phyloP scores from a whole-genome alignment of 2,113 vertebrate genomes.

The Clarias macrocephalus region DNA sequence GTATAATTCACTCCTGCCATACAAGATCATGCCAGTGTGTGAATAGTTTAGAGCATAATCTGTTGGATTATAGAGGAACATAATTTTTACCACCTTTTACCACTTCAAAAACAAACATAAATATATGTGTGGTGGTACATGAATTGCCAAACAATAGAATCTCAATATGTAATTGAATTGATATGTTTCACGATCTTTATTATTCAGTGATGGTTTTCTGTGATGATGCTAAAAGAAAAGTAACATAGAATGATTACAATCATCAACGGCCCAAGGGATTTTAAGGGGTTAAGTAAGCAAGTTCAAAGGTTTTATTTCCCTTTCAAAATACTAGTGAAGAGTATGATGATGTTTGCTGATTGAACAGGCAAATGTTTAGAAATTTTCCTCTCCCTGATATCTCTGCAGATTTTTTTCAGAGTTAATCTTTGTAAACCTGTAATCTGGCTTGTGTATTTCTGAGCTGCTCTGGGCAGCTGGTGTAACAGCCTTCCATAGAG shows the following conservation, averaged over 20 bases:
- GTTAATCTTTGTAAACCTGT: slow-evolving; percentile 60
- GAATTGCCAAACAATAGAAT: no score
- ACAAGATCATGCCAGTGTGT: no score
- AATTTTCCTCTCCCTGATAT: slow-evolving; percentile 42
- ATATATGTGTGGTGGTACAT: no score
- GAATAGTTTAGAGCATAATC: no score
- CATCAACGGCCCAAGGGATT: no score
- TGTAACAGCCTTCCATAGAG: neutral
- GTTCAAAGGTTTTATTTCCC: neutral
- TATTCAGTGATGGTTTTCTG: neutral
- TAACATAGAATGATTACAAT: neutral
- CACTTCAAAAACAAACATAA: no score
- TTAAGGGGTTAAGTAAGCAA: neutral
- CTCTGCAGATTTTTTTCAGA: slow-evolving; percentile 57
- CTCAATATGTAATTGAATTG: no score
- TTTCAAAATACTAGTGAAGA: neutral
- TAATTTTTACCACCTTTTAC: no score
- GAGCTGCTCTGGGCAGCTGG: slow-evolving; percentile 16
- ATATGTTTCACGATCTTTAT: no score
- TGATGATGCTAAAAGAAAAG: neutral
- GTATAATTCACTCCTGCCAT: no score
- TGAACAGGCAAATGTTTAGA: neutral
- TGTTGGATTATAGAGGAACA: no score
- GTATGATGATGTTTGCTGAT: neutral
- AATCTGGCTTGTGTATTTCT: slow-evolving; percentile 55